Evolutionary conservation across 1,140 invertebrate species (phyloP).

Genomic region (Bathynomus jamesi): DNA sequence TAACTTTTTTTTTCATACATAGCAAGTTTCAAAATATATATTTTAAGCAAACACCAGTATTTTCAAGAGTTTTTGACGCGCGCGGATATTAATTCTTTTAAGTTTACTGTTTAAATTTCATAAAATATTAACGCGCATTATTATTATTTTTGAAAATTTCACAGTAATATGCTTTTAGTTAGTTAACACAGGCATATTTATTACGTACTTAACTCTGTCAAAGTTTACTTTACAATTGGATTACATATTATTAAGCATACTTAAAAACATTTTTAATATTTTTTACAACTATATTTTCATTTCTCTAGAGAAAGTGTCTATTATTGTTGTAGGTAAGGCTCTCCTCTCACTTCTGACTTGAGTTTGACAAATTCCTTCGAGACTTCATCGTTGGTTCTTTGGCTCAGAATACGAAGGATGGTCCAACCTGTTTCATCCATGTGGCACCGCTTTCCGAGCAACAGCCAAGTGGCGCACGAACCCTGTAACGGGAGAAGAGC

Average conservation of each 20-base stretch:
- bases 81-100: no score
- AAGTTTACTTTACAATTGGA: not conserved
- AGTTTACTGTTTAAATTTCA: no score
- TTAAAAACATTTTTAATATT: not conserved
- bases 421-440: conserved; percentile 99
- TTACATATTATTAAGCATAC: not conserved
- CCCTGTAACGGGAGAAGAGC: conserved; percentile 53
- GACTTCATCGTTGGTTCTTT: conserved; percentile 96
- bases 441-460: conserved; percentile 86
- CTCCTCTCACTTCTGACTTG: conserved; percentile 67
- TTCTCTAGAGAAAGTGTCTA: no score
- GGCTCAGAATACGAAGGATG: conserved; percentile 92
- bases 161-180: not conserved
- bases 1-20: no score
- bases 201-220: not conserved
- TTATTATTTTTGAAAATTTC: not conserved
- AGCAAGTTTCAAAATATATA: no score
- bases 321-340: conserved; percentile 30
- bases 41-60: no score
- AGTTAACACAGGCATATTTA: not conserved
- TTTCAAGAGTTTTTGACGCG: no score
- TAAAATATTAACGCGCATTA: no score
- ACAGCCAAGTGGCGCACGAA: conserved; percentile 90
- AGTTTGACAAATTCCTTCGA: conserved; percentile 99
- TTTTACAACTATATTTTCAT: no score